A percentile compares a stretch with the other conserved stretches of the same genome.
Conservation (phyloP, 2,113 vertebrate genomes). For the Thomomys bottae region DNA sequence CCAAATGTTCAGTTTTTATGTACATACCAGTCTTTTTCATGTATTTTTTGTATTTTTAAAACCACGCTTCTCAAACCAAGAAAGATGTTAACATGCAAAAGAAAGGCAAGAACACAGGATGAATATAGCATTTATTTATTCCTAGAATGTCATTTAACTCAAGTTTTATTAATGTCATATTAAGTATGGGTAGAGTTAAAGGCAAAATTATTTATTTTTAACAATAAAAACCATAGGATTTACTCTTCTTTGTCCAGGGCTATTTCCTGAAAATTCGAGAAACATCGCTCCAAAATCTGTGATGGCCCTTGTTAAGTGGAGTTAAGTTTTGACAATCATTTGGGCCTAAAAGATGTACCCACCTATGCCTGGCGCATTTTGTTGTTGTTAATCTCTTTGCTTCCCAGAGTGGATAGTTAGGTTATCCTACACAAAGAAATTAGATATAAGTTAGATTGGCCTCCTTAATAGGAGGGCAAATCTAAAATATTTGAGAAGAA, state of each 20-base stretch:
- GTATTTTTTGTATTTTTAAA: background rate
- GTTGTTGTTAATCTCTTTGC: background rate
- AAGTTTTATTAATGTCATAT: background rate
- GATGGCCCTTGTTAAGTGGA: background rate
- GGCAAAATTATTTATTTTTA: background rate
- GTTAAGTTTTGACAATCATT: background rate
- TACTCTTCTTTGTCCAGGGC: background rate
- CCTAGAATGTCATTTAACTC: background rate
- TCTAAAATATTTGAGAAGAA: background rate
- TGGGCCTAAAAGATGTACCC: background rate
- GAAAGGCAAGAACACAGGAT: background rate
- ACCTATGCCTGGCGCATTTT: background rate
- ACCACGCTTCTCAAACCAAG: background rate
- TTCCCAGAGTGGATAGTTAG: background rate
- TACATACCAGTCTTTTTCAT: background rate
- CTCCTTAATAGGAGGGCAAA: background rate
- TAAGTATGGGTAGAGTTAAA: background rate
- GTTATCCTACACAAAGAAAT: background rate
- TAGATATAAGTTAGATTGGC: background rate
- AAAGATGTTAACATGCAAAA: background rate
- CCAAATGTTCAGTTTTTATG: background rate
- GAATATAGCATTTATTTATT: background rate
- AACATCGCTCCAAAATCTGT: background rate
- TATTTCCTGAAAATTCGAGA: background rate
- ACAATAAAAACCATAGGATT: background rate